Evolutionary conservation across 2,888 invertebrate species (phyloP), one percentile per base, ranked within the genome.

Genomic region (Limnephilus lunatus): DNA sequence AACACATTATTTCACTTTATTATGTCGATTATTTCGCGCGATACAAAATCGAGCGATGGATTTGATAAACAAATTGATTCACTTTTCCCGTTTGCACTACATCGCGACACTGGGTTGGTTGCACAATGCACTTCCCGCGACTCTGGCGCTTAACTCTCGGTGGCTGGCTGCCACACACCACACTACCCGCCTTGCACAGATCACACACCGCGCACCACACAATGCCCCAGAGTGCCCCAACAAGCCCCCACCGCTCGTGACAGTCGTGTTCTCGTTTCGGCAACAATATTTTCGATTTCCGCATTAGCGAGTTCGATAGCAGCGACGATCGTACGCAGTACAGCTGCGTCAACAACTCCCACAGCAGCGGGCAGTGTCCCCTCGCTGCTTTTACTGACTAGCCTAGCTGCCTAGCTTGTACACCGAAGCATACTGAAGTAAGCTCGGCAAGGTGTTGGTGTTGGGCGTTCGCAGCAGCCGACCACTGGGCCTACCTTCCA

Each of bases 251-350:
- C 89, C 48, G 90, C n/a, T 92, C 92, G 92, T 90, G 92, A 90
- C 88, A 87, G 82, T 92, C 90, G 92, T 90, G 92, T 92, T 86
- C 90, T 92, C 92, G 92, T 92, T 92, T 92, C 92, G 92, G 83
- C 83, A 83, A 83, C n/a, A 83, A 48, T 81, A 81, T 82, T 35
- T 83, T 90, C 81, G 89, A 88, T 92, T 90, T 90, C 90, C 89
- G 83, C 83, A 31, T 89, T 83, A n/a, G 89, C 31, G 39, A 81
- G 89, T 25, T 89, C 88, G 91, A 82, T 19, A n/a, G 85, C 81
- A 87, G 85, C 91, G 89, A 53, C 92, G 35, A 25, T 31, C 68
- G 92, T 68, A 25, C n/a, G 5, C 68, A n/a, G 68, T 68, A 68
- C 25, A 68, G 68, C 68, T 5, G 9, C 68, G 68, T 68, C 68